These are phyloP conservation scores for Coptodon bakossiorum DNA, from an alignment of 2,113 vertebrate species.

Conservation along the genomic window DNA sequence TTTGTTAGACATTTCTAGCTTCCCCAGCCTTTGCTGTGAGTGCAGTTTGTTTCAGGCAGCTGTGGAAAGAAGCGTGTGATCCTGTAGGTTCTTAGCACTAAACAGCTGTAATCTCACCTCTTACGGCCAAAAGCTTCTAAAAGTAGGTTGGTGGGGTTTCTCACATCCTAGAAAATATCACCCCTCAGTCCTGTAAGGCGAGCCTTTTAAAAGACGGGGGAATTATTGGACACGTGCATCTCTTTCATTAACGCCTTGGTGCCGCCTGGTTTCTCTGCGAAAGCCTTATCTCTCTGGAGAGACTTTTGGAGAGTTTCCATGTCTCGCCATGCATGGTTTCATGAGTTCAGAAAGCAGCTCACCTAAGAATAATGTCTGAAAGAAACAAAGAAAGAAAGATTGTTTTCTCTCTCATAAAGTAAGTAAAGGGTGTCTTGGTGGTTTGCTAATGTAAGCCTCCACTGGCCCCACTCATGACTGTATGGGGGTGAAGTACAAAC, in stretches of 20 bases:
- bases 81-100: constrained; percentile 9
- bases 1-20: neutral
- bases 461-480: constrained; percentile 38
- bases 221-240: neutral
- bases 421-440: constrained; percentile 8
- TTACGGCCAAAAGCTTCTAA: constrained; percentile 12
- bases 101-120: constrained; percentile 44
- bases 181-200: neutral
- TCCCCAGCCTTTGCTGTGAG: neutral
- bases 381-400: neutral
- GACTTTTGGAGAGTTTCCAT: constrained; percentile 48
- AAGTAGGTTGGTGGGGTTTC: constrained; percentile 9
- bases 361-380: constrained; percentile 2
- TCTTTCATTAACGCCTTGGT: constrained; percentile 8
- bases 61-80: neutral
- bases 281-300: constrained; percentile 34
- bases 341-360: constrained; percentile 44
- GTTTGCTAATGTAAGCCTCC: constrained; percentile 21
- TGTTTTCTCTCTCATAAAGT: neutral
- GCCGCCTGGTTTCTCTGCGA: neutral
- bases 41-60: constrained; percentile 29
- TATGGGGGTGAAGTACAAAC: constrained; percentile 46
- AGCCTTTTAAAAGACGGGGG: neutral
- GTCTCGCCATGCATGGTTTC: constrained; percentile 48
- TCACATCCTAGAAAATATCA: constrained; percentile 1